Base-by-base conservation (phyloP, 2,797 vertebrate genomes). In the Allobates femoralis region DNA sequence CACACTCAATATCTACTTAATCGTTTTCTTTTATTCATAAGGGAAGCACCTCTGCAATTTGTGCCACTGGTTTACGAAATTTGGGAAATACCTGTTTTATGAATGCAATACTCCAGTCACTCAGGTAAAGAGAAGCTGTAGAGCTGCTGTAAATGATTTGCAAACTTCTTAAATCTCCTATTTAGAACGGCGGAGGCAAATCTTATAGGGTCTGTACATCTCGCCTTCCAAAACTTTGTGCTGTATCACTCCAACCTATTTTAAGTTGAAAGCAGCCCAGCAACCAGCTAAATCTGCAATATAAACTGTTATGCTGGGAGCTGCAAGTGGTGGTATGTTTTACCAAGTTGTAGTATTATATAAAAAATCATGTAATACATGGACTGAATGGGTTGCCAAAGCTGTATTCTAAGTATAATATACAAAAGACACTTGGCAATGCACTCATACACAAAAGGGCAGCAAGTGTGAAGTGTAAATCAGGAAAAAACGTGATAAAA, bases 71-170 rank as follows among this genome's bases (percentile, higher is more conserved):
- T 87, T 95, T 99, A 41, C 94, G 98, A 80, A 99, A 99, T 91
- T 91, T 99, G 87, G 98, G 98, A 78, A 99, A 99, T 91, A 99
- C 98, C 0, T 99, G 98, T 92, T 99, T 99, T 91, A 99, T 99
- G 98, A 99, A 99, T 0, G 98, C 98, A 53, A 99, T 99, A 89
- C 96, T 99, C 77, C 98, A 99, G 94, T 99, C 98, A 0, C 97
- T 99, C 94, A 98, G 98, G 98, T 99, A 95, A 93, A 8, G 28
- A 19, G 30, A 28, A 3, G 10, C 16, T 69, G 51, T 58, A 7
- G 26, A n/a, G 58, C 10, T 3, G n/a, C 14, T 62, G 0, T 26
- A 14, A n/a, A 62, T 26, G 7, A 3, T 62, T n/a, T 62, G 7
- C 3, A 26, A 62, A 62, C 26, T 11, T 26, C 26, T 26, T 26